Percentiles rank a stretch among this genome's conserved stretches.
These are phyloP conservation scores for Germaria angustata DNA, from an alignment of 2,888 invertebrate genomes.

Conservation along the genomic window DNA sequence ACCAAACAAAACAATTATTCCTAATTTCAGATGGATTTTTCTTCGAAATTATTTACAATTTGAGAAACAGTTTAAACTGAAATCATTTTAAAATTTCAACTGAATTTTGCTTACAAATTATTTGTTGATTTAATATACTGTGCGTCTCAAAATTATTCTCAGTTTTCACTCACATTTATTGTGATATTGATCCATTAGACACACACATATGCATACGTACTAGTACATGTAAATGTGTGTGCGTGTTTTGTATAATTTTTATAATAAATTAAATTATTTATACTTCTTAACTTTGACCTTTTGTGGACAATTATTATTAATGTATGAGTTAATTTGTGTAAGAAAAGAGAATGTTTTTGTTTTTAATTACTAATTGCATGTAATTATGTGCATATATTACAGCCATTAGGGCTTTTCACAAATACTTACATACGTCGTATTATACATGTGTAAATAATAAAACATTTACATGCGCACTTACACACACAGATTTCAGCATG, in stretches of 20 bases:
- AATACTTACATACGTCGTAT: not conserved
- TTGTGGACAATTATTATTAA: slow-evolving; percentile 31
- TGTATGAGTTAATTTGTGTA: slow-evolving; percentile 7
- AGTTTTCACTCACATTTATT: no score
- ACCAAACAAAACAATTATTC: no score
- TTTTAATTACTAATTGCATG: slow-evolving; percentile 44
- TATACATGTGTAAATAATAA: not conserved
- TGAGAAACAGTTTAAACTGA: no score
- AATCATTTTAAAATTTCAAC: no score
- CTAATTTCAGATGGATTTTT: no score
- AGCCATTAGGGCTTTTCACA: slow-evolving; percentile 8
- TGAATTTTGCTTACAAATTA: no score
- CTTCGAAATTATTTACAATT: no score
- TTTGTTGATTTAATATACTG: no score
- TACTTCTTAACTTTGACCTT: slow-evolving; percentile 30
- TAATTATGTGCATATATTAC: slow-evolving; percentile 57
- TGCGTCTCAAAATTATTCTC: no score
- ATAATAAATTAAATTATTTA: slow-evolving; percentile 50
- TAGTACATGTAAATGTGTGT: no score
- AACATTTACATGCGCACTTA: not conserved
- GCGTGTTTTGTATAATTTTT: slow-evolving; percentile 54
- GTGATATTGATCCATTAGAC: no score
- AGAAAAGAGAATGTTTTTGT: not conserved
- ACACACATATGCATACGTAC: no score
- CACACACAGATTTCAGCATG: not conserved